Conservation (phyloP, 2,888 invertebrate genomes). For the Spisula subtruncata region DNA sequence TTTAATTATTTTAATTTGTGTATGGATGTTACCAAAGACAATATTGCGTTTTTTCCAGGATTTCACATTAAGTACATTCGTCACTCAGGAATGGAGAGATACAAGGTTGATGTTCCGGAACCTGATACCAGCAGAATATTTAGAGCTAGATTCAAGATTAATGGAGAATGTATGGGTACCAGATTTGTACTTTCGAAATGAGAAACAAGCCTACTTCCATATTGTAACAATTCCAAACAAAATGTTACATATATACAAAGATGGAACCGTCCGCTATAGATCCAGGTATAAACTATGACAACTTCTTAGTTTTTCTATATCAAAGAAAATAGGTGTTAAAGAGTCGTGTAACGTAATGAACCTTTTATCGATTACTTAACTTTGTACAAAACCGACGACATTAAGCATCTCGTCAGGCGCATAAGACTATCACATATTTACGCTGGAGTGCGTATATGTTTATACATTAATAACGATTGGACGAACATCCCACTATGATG, state of each 20-base stretch:
- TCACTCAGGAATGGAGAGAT: conserved; percentile 80
- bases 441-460: no score
- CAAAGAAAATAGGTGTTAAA: no score
- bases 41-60: conserved; percentile 80
- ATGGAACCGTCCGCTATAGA: conserved; percentile 79
- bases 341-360: no score
- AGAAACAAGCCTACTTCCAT: conserved; percentile 82
- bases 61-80: conserved; percentile 78
- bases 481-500: no score
- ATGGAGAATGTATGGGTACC: conserved; percentile 83
- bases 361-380: no score
- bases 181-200: conserved; percentile 83
- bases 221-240: conserved; percentile 83
- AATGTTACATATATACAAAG: conserved; percentile 81
- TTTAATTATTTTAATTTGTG: no score
- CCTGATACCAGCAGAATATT: conserved; percentile 76
- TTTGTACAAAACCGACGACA: no score
- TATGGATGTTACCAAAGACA: no score
- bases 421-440: no score
- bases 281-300: conserved; percentile 71
- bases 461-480: no score
- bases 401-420: no score
- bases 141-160: conserved; percentile 81
- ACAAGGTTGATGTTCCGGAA: conserved; percentile 75
- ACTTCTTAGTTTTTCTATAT: no score